Base-by-base conservation (phyloP, 2,888 invertebrate species). In the Sminthurides aquaticus region DNA sequence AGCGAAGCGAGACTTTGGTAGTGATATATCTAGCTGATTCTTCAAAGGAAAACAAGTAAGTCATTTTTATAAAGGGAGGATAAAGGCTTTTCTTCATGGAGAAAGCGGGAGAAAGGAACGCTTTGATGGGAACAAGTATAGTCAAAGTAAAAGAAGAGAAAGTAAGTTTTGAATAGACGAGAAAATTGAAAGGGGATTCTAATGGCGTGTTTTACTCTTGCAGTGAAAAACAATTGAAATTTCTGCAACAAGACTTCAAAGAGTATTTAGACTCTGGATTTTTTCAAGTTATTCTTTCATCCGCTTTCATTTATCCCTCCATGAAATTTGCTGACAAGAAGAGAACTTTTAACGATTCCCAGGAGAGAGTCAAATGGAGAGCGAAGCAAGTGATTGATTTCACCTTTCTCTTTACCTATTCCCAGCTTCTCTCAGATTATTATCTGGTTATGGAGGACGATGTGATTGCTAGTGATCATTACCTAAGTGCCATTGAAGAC, bases 331-430 rank as follows among this genome's bases (percentile, higher is more conserved):
- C 74, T 15, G 66, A 71, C 56, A 74, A 73, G 11, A 73, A 76
- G 29, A 70, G 76, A 24, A 79, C 78, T 3, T 77, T 75, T 64
- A 76, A 77, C 57, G 79, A 79, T 64, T 69, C 76, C 1, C 66
- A 72, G 22, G 72, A 75, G n/a, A 68, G 79, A 55, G 77, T 78
- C 0, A 67, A 74, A 59, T 79, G 79, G 79, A 68, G 79, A 26
- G 75, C 79, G 1, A 79, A 79, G 67, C 79, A 79, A 72, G 79
- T 78, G 26, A 64, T 79, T 22, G 79, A 79, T 70, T 79, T 78
- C 68, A 77, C 78, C 1, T 78, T 76, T 65, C 69, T 79, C 24
- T 77, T 77, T 63, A 69, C 75, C 61, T 79, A 78, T 65, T 69
- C 76, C 5, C 67, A 71, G 24, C 69, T 74, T 8, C 57, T 78